These are phyloP conservation scores for Protosalanx chinensis DNA, from an alignment of 2,797 vertebrate species.

Conservation along the genomic window DNA sequence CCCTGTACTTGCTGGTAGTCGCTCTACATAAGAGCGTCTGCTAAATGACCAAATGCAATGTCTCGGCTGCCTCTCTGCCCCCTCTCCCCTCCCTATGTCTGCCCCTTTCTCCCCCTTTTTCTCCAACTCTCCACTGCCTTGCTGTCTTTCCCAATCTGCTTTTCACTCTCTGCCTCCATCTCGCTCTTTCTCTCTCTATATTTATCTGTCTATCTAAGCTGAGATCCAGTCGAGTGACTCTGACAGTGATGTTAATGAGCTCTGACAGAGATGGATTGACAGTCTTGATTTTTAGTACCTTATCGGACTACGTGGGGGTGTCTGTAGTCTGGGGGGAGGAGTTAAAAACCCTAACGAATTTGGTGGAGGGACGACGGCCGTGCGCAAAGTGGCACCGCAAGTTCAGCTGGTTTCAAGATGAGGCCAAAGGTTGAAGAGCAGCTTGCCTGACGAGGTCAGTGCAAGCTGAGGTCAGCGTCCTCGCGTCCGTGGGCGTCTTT, in stretches of 20 bases:
- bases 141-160: not conserved
- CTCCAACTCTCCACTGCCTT: not conserved
- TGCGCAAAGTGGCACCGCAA: not conserved
- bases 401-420: not conserved
- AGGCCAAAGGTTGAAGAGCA: not conserved
- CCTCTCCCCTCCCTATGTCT: not conserved
- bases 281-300: conserved; percentile 10
- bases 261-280: not conserved
- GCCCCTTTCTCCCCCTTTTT: not conserved
- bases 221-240: not conserved
- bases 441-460: not conserved
- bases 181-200: conserved; percentile 17
- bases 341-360: not conserved
- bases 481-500: conserved; percentile 14
- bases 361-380: not conserved
- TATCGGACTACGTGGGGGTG: not conserved
- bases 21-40: no score
- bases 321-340: not conserved
- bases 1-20: no score
- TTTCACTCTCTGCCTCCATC: not conserved
- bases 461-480: not conserved
- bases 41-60: no score
- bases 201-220: not conserved
- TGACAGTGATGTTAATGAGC: conserved; percentile 1
- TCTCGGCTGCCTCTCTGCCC: not conserved